A percentile compares a stretch with the other conserved stretches of the same genome.
phyloP scores from a whole-genome alignment of 2,113 vertebrate genomes.

The Rhinoptilus africanus region DNA sequence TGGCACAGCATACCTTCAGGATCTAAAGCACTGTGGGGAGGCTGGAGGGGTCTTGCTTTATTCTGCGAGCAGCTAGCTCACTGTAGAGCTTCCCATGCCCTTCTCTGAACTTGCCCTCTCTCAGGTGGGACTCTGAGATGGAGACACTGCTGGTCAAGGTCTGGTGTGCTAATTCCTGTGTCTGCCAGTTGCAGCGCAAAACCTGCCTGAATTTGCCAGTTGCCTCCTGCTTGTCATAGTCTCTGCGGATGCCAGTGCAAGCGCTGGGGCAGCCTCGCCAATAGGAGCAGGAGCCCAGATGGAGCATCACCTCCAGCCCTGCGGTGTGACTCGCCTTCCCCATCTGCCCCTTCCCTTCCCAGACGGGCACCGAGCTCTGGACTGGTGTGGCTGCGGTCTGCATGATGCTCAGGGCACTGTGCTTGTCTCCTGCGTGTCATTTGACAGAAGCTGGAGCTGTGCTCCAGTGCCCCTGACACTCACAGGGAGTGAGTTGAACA shows the following conservation, averaged over 20 bases:
- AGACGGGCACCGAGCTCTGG: not conserved
- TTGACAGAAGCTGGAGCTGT: not conserved
- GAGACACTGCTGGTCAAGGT: not conserved
- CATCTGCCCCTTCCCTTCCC: not conserved
- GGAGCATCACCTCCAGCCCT: not conserved
- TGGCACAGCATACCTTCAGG: not conserved
- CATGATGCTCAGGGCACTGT: fast-evolving
- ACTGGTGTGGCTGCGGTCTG: not conserved
- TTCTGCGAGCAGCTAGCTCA: not conserved
- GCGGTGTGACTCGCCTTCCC: not conserved
- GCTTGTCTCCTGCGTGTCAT: fast-evolving
- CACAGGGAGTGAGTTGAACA: not conserved
- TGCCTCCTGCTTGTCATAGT: not conserved
- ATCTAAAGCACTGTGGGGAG: not conserved
- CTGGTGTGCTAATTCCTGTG: fast-evolving
- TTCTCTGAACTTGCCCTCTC: not conserved
- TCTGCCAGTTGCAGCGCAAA: not conserved
- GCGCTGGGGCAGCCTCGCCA: not conserved
- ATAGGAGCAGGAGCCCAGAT: not conserved
- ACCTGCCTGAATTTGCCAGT: not conserved
- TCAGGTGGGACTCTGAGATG: not conserved
- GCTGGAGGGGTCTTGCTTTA: not conserved
- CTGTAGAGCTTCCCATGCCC: not conserved
- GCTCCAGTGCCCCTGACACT: fast-evolving
- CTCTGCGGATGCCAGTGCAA: not conserved